Evolutionary conservation across 2,888 invertebrate species (phyloP), one percentile per base, ranked within the genome.

Genomic region (Melikaiella ostensackeni): DNA sequence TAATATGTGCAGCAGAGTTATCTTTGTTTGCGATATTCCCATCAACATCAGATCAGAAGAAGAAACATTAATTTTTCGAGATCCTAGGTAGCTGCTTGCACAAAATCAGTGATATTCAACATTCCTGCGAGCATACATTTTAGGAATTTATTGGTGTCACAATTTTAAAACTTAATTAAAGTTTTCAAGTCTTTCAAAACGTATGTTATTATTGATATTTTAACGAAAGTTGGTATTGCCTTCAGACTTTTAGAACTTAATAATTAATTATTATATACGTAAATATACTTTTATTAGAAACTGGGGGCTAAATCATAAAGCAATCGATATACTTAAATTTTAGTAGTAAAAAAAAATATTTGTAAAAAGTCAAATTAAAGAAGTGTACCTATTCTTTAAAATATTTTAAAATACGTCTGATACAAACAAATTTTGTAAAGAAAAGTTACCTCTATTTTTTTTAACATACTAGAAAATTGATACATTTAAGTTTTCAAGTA

Each of bases 1-100:
- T 89, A 0, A 91, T 97, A 63, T 94, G 94, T 82, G 86, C 92
- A 0, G 88, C 93, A 6, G 70, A 70, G 50, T 70, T 70, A 11
- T 30, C 30, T 33, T 33, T 70, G 11, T 70, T 70, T 30, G 70
- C 50, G 16, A 70, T 70, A n/a, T 70, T 70, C 11, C 70, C 70
- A 30, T 70, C 70, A 11, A 70, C n/a, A 7, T 27, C 70, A 30
- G 33, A n/a, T 50, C 3, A n/a, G 27, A 70, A 70, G 16, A 66
- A 66, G n/a, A 30, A 33, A 50, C n/a, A 70, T 9, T 70, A 70
- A 70, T 70, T 50, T 70, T 27, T 30, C 24, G 0, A 27, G 9
- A n/a, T n/a, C 27, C 11, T 1, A 24, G 19, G 30, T 30, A 46
- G 16, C 42, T 24, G 6, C 13, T 59, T 59, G 13, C 24, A 59